Evolutionary conservation across 2,797 vertebrate species (phyloP), one percentile per base, ranked within the genome.

Genomic region (Coregonus suidteri): DNA sequence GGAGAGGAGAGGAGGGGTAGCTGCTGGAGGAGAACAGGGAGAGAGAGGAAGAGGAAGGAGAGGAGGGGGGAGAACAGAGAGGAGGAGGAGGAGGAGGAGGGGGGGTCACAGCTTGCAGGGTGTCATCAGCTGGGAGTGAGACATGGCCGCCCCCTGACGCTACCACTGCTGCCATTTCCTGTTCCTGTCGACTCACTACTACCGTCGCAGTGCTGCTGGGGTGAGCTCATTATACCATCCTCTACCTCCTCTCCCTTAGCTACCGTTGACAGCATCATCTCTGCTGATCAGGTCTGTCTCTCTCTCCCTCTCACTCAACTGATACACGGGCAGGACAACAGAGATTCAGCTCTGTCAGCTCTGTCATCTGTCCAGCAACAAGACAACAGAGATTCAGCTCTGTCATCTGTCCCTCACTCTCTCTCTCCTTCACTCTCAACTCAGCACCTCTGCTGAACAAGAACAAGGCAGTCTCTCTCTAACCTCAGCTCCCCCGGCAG

Each of bases 171-270:
- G n/a, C 1, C n/a, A n/a, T 20, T 25, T 20, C 9, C 59, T 25
- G 7, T 9, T 62, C 59, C n/a, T 25, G 59, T 6, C 3, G 89
- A 93, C 91, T 92, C 92, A 91, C 91, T 81, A 90, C 83, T 88
- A 84, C 89, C 91, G 87, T 84, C 86, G 86, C 88, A 86, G 84
- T 80, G 87, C 85, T 81, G 87, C 85, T 18, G 83, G 83, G 89
- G 77, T 75, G 88, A 93, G 87, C 37, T 82, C 78, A 86, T 79
- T 77, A 6, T 62, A 11, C 59, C 20, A 20, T 20, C 20, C 20
- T 20, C 20, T 20, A 20, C n/a, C 59, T 62, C 59, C 6, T 81
- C 83, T 82, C 78, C 86, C 81, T 41, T 41, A 41, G 41, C 41
- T 41, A 41, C 1, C 7, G 41, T 7, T 41, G 41, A 41, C 41